Evolutionary conservation across 2,888 invertebrate species (phyloP).

Genomic region (Microctonus brassicae): DNA sequence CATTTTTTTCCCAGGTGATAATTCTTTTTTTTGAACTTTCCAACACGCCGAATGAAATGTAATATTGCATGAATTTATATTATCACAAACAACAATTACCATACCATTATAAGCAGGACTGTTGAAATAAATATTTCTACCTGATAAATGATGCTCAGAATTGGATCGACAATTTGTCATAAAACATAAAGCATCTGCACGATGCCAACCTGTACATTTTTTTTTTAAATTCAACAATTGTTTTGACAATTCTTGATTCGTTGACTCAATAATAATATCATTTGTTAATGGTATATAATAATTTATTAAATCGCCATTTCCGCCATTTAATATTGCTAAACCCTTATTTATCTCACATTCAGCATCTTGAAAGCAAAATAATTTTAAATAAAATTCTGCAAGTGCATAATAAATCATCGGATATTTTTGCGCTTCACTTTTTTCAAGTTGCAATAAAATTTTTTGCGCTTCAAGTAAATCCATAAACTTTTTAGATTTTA

Average conservation of each 20-base stretch:
- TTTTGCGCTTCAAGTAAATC: constrained; percentile 48
- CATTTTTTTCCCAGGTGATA: constrained; percentile 47
- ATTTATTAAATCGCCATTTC: constrained; percentile 21
- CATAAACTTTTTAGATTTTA: constrained; percentile 22
- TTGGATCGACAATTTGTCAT: constrained; percentile 49
- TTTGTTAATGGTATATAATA: constrained; percentile 53
- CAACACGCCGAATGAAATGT: constrained; percentile 57
- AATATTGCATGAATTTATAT: constrained; percentile 49
- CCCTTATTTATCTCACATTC: constrained; percentile 43
- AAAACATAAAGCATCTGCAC: constrained; percentile 55
- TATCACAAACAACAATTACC: constrained; percentile 53
- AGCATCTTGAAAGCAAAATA: constrained; percentile 54
- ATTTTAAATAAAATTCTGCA: constrained; percentile 49
- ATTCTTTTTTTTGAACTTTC: constrained; percentile 53
- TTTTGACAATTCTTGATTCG: not conserved
- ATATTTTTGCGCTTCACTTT: constrained; percentile 38
- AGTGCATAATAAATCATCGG: constrained; percentile 52
- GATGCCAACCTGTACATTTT: constrained; percentile 50
- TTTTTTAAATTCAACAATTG: constrained; percentile 42
- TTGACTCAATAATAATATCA: constrained; percentile 46
- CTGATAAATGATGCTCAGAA: constrained; percentile 40
- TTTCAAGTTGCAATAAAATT: constrained; percentile 44
- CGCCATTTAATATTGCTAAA: constrained; percentile 40
- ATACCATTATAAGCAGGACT: constrained; percentile 58
- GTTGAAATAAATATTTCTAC: constrained; percentile 43